A percentile compares a stretch with the other conserved stretches of the same genome.
Conservation (phyloP, 2,113 vertebrate species). For the Brachypodius melanocephalos region DNA sequence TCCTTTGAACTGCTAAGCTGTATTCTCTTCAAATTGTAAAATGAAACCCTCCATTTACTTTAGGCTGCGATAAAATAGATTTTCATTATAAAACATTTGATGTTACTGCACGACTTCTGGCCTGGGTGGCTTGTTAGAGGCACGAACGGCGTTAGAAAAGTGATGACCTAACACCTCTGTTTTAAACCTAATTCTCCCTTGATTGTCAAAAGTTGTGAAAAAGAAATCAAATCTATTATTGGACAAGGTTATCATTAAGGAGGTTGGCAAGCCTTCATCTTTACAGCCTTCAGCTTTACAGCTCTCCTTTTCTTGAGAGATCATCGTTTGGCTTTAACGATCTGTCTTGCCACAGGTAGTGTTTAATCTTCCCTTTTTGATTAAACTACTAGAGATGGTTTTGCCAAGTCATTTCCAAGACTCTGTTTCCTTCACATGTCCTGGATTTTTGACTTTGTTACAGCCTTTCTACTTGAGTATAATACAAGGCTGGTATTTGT, state of each 20-base stretch:
- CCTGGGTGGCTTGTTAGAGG: conserved; percentile 3
- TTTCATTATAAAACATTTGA: conserved; percentile 49
- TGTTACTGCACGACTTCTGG: not conserved
- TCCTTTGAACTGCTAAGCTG: not conserved
- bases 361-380: conserved; percentile 55
- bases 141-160: not conserved
- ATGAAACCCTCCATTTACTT: conserved; percentile 51
- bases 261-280: conserved; percentile 34
- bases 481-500: not conserved
- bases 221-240: conserved; percentile 56
- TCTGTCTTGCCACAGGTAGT: not conserved
- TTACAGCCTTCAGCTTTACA: conserved; percentile 55
- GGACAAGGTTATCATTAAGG: conserved; percentile 50
- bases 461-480: not conserved
- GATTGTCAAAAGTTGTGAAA: conserved; percentile 51
- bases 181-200: conserved; percentile 44
- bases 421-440: not conserved
- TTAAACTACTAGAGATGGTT: conserved; percentile 30
- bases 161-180: conserved; percentile 36
- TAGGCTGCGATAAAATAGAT: conserved; percentile 43
- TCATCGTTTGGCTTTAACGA: conserved; percentile 27
- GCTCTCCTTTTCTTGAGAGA: conserved; percentile 30
- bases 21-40: not conserved
- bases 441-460: conserved; percentile 3
- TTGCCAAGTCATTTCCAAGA: conserved; percentile 13